Evolutionary conservation across 2,888 invertebrate species (phyloP), one percentile per base, ranked within the genome.

Genomic region (Papilio protenor): DNA sequence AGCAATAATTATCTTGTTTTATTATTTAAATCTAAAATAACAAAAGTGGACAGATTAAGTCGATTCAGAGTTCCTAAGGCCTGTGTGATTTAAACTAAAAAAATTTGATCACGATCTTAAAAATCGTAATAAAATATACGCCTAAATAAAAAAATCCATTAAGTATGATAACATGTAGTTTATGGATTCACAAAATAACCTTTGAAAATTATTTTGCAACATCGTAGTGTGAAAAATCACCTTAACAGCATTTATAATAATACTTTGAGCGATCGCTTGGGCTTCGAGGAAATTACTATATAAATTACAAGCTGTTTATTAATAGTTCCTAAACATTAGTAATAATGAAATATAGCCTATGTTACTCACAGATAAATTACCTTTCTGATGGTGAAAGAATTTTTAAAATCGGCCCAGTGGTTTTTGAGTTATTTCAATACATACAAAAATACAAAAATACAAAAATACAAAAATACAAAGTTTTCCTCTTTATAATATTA

Each of bases 401-500:
- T n/a, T n/a, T n/a, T n/a, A n/a, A n/a, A n/a, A n/a, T n/a, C n/a
- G n/a, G n/a, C n/a, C n/a, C n/a, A n/a, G n/a, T n/a, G n/a, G n/a
- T n/a, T n/a, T n/a, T n/a, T n/a, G n/a, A n/a, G n/a, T n/a, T n/a
- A n/a, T n/a, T n/a, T n/a, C n/a, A n/a, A n/a, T n/a, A n/a, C n/a
- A n/a, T n/a, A n/a, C n/a, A n/a, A n/a, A n/a, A n/a, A n/a, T n/a
- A n/a, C n/a, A n/a, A n/a, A n/a, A n/a, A n/a, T n/a, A n/a, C n/a
- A n/a, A n/a, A n/a, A n/a, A n/a, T n/a, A n/a, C n/a, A n/a, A n/a
- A n/a, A n/a, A n/a, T n/a, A n/a, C n/a, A n/a, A n/a, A n/a, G n/a
- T n/a, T n/a, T n/a, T n/a, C n/a, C n/a, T n/a, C n/a, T 76, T 77
- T 75, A 77, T 66, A 64, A 57, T 79, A 77, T 77, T 40, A 70